Conservation (phyloP, 2,888 invertebrate genomes). For the Caenorhabditis sulstoni region DNA sequence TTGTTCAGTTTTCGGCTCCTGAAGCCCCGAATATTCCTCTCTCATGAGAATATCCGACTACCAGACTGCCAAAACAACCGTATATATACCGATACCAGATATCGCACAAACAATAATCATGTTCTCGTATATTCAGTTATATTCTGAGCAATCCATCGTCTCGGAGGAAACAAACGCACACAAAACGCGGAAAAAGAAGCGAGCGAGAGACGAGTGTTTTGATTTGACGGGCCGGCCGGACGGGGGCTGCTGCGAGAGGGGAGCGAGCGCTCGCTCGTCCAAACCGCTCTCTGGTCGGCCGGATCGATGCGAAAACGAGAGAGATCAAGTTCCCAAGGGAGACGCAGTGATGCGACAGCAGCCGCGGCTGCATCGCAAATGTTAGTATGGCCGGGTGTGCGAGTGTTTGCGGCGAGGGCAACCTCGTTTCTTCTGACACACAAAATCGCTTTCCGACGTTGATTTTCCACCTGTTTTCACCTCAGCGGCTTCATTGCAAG, state of each 20-base stretch:
- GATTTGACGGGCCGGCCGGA: conserved; percentile 33
- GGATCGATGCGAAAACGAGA: conserved; percentile 36
- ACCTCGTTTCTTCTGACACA: conserved; percentile 15
- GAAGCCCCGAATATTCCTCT: too few species aligned
- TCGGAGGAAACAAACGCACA: too few species aligned
- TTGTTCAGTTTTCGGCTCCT: too few species aligned
- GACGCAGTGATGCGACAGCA: conserved; percentile 14
- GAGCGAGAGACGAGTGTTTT: conserved; percentile 36
- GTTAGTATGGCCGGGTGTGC: conserved; percentile 44
- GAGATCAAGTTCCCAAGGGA: conserved; percentile 4
- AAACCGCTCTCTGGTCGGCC: conserved; percentile 44
- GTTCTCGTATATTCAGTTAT: too few species aligned
- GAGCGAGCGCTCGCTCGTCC: neutral
- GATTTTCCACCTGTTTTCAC: conserved; percentile 36
- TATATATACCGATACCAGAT: too few species aligned
- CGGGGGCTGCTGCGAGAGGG: neutral
- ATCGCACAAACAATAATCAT: too few species aligned
- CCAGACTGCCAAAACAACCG: too few species aligned
- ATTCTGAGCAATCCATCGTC: too few species aligned
- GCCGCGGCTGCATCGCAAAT: conserved; percentile 35
- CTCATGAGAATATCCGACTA: too few species aligned
- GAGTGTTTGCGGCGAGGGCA: conserved; percentile 41
- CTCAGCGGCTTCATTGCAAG: neutral
- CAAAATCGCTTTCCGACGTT: neutral
- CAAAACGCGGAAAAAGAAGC: conserved; percentile 1